Conservation (phyloP, 2,888 invertebrate species). For the Andrena dorsata region DNA sequence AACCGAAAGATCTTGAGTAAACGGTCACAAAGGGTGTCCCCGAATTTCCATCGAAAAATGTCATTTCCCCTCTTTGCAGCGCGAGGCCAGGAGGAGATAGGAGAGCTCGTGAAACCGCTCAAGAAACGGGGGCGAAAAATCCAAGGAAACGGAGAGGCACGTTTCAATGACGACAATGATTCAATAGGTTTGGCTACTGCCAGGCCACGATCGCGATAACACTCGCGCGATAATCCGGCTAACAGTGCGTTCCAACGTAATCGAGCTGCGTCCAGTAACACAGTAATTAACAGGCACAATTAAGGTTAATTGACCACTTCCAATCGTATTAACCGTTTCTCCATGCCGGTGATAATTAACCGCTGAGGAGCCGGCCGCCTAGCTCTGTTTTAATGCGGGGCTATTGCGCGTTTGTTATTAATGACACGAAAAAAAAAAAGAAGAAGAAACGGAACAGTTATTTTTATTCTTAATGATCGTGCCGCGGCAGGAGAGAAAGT, state of each 20-base stretch:
- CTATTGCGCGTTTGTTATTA: conserved; percentile 33
- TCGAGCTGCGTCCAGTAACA: conserved; percentile 20
- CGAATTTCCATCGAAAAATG: background rate
- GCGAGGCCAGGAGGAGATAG: background rate
- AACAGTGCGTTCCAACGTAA: background rate
- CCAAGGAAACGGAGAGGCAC: background rate
- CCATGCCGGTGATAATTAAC: conserved; percentile 44
- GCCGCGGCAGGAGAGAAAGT: conserved; percentile 44
- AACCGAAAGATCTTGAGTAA: conserved; percentile 22
- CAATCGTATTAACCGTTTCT: conserved; percentile 40
- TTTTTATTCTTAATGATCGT: conserved; percentile 30
- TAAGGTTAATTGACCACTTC: conserved; percentile 50
- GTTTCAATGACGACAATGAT: background rate
- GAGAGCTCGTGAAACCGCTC: too few relatives aligned
- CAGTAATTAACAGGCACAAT: conserved; percentile 46
- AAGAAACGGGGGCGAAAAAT: background rate
- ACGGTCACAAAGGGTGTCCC: background rate
- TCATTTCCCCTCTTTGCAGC: background rate
- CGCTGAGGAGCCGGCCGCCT: background rate
- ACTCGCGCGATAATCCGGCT: conserved; percentile 4
- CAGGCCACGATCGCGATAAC: background rate
- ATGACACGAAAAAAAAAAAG: conserved; percentile 19
- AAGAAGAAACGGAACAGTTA: conserved; percentile 4
- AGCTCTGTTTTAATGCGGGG: background rate
- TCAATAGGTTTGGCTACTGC: background rate